These are phyloP conservation scores for Eonycteris spelaea DNA, from an alignment of 2,113 vertebrate species.

Conservation along the genomic window DNA sequence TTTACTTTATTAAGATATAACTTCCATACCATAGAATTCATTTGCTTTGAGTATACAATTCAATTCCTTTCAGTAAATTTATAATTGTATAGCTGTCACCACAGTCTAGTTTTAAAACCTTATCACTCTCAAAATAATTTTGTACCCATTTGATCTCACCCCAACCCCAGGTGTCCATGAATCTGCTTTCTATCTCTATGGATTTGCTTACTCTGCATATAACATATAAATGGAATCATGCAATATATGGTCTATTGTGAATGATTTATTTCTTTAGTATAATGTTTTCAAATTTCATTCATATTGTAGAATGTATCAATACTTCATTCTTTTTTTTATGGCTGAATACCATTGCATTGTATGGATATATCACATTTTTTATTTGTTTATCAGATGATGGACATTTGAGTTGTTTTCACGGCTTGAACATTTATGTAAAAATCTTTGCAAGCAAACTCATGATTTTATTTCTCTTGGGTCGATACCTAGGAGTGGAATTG, in stretches of 20 bases:
- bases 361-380: background rate
- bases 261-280: background rate
- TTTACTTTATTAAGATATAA: background rate
- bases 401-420: background rate
- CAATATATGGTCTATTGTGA: background rate
- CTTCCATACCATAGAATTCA: background rate
- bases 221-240: background rate
- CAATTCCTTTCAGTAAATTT: background rate
- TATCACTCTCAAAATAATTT: background rate
- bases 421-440: background rate
- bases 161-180: background rate
- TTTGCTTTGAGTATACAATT: background rate
- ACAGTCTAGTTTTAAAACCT: background rate
- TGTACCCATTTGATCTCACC: background rate
- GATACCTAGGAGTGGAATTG: background rate
- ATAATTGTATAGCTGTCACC: background rate
- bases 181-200: background rate
- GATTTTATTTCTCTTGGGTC: background rate
- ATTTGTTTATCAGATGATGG: background rate
- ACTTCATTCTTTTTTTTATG: background rate
- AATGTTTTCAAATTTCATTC: background rate
- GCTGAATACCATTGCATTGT: background rate
- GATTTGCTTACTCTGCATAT: background rate
- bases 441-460: background rate
- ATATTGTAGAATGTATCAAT: background rate